A percentile compares a stretch with the other conserved stretches of the same genome.
Conservation (phyloP, 2,888 invertebrate species). For the Brenthis daphne region DNA sequence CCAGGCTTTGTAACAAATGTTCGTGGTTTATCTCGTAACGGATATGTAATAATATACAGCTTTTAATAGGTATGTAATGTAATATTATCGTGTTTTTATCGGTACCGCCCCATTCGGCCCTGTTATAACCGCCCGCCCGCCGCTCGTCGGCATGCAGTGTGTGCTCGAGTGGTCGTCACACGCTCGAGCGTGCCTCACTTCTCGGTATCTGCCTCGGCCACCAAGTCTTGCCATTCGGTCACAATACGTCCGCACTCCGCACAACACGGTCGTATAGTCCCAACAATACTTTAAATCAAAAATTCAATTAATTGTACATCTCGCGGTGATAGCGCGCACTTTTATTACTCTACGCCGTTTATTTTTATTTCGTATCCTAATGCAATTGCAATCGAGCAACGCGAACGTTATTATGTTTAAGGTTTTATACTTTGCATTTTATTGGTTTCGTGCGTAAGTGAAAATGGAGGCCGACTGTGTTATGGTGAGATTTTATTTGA, state of each 20-base stretch:
- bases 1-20: constrained; percentile 61
- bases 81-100: constrained; percentile 71
- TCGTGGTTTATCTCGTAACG: constrained; percentile 62
- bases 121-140: constrained; percentile 65
- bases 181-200: constrained; percentile 51
- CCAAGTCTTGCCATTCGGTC: constrained; percentile 9
- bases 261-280: constrained; percentile 56
- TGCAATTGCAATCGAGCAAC: constrained; percentile 78
- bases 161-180: constrained; percentile 50
- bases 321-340: constrained; percentile 66
- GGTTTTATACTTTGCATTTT: constrained; percentile 60
- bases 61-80: constrained; percentile 70
- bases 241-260: constrained; percentile 34
- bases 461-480: constrained; percentile 28
- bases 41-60: constrained; percentile 64
- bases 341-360: constrained; percentile 70
- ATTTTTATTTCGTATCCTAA: constrained; percentile 76
- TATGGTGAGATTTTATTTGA: constrained; percentile 31
- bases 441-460: constrained; percentile 55
- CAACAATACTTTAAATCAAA: constrained; percentile 60
- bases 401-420: constrained; percentile 66
- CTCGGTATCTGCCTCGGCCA: constrained; percentile 48
- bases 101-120: constrained; percentile 56
- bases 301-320: constrained; percentile 73
- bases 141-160: constrained; percentile 32